A percentile compares a stretch with the other conserved stretches of the same genome.
phyloP scores from a whole-genome alignment of 1,140 invertebrate genomes.

The Lucilia sericata region DNA sequence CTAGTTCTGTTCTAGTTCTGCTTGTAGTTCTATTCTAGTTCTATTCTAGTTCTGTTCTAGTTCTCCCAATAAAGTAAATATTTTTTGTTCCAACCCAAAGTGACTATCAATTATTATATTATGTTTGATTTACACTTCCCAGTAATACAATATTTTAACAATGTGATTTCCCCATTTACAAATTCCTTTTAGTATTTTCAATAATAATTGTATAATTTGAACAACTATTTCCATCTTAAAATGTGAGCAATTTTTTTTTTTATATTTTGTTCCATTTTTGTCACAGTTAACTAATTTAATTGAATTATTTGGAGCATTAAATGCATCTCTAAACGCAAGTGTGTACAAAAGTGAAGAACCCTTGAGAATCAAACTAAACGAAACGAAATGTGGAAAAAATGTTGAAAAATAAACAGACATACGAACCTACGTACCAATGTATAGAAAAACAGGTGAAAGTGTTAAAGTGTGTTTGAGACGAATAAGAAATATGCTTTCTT shows the following conservation, averaged over 20 bases:
- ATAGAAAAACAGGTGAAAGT: background rate
- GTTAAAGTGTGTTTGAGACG: background rate
- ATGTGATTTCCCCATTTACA: too few relatives aligned
- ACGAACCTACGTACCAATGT: background rate
- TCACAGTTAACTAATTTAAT: conserved; percentile 12
- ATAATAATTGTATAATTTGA: background rate
- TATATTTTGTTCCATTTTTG: background rate
- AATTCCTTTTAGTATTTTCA: background rate
- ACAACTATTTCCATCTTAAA: background rate
- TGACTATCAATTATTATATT: too few relatives aligned
- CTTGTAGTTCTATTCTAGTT: too few relatives aligned
- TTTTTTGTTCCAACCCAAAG: too few relatives aligned
- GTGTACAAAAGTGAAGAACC: background rate
- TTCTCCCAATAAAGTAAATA: too few relatives aligned
- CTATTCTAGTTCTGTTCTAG: too few relatives aligned
- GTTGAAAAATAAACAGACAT: background rate
- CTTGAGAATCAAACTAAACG: conserved; percentile 9
- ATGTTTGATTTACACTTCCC: too few relatives aligned
- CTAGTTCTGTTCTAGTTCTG: too few relatives aligned
- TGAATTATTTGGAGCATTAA: conserved; percentile 16
- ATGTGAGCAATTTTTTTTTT: background rate
- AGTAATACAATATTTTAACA: too few relatives aligned
- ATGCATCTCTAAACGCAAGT: conserved; percentile 15
- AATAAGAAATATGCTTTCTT: background rate
- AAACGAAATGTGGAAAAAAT: background rate